phyloP scores from a whole-genome alignment of 2,888 invertebrate genomes.

The Hypomecis punctinalis region DNA sequence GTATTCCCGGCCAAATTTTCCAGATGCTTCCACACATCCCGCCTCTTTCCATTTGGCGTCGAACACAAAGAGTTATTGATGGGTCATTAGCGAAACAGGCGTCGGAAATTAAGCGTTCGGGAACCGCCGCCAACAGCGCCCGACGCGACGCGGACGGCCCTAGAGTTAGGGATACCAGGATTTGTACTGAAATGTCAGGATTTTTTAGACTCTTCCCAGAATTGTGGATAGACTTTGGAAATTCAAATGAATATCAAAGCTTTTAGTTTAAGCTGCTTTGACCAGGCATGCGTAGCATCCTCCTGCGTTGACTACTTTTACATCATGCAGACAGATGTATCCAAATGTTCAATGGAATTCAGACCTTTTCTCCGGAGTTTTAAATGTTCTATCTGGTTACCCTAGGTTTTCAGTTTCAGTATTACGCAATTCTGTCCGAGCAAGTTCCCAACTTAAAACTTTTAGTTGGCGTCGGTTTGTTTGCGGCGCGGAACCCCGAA shows the following conservation, averaged over 20 bases:
- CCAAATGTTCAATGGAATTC: too few relatives aligned
- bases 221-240: too few relatives aligned
- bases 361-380: too few relatives aligned
- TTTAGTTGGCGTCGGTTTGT: constrained; percentile 72
- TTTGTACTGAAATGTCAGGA: too few relatives aligned
- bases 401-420: constrained; percentile 41
- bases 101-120: constrained; percentile 43
- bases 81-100: constrained; percentile 44
- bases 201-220: too few relatives aligned
- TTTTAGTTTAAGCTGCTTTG: too few relatives aligned
- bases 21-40: constrained; percentile 23
- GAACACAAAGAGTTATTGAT: constrained; percentile 45
- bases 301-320: too few relatives aligned
- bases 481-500: constrained; percentile 57
- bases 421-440: constrained; percentile 58
- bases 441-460: constrained; percentile 70
- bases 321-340: too few relatives aligned
- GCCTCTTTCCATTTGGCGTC: constrained; percentile 34
- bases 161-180: not conserved
- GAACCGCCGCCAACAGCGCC: constrained; percentile 36
- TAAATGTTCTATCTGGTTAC: not conserved
- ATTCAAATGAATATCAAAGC: too few relatives aligned
- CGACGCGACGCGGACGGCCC: constrained; percentile 6
- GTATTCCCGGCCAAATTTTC: constrained; percentile 17
- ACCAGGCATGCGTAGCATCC: too few relatives aligned